Conservation (phyloP, 2,888 invertebrate genomes). For the Campoplex nolae region DNA sequence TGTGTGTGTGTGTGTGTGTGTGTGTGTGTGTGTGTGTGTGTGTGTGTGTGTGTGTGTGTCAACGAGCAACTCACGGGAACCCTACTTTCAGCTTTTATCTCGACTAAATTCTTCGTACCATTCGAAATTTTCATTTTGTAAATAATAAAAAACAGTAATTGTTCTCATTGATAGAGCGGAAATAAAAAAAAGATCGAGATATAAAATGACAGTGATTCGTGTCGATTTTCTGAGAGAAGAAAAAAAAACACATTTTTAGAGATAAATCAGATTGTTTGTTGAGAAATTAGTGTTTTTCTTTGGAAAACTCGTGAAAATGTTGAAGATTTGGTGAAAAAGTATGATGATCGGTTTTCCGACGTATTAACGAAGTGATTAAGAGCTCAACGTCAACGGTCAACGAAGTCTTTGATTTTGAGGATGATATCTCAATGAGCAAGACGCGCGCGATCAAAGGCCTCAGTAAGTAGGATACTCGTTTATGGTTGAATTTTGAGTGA, state of each 20-base stretch:
- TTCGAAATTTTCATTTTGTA: neutral
- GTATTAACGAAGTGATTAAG: neutral
- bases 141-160: neutral
- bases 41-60: neutral
- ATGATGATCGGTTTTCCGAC: neutral
- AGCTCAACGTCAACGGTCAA: neutral
- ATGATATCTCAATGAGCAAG: constrained; percentile 9
- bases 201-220: too few species aligned
- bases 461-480: constrained; percentile 19
- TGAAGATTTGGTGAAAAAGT: neutral
- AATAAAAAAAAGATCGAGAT: too few species aligned
- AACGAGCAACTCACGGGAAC: neutral
- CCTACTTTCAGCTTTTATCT: neutral
- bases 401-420: constrained; percentile 16
- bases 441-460: constrained; percentile 10
- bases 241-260: too few species aligned
- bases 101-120: neutral
- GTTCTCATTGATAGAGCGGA: too few species aligned
- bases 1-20: neutral
- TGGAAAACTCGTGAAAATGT: too few species aligned
- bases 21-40: too few species aligned
- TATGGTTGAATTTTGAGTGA: constrained; percentile 22
- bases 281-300: neutral
- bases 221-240: too few species aligned
- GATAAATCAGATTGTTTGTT: too few species aligned